These are phyloP conservation scores for Tinamus guttatus DNA, from an alignment of 2,113 vertebrate genomes.

Conservation along the genomic window DNA sequence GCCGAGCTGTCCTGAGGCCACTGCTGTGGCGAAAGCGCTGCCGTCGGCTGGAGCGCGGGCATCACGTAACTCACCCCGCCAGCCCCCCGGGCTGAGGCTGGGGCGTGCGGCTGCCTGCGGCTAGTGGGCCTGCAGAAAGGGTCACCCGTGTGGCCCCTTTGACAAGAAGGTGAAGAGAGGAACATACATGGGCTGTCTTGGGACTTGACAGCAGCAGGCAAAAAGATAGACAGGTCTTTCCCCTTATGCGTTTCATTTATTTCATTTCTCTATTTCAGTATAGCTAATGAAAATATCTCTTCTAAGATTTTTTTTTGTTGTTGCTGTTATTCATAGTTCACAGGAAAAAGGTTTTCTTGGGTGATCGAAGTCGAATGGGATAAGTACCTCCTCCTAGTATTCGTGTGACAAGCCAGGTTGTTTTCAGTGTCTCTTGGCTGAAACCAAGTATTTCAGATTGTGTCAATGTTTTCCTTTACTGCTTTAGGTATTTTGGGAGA, in stretches of 20 bases:
- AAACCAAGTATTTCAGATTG: not conserved
- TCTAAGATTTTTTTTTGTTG: not conserved
- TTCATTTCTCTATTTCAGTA: not conserved
- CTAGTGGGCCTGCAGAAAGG: not conserved
- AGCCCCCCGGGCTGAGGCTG: rapidly evolving
- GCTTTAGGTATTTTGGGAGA: slow-evolving; percentile 58
- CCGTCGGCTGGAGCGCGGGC: rapidly evolving
- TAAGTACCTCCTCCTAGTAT: not conserved
- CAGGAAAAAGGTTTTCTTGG: not conserved
- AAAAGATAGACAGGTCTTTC: not conserved
- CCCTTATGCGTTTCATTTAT: not conserved
- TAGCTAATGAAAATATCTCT: not conserved
- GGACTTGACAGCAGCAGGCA: not conserved
- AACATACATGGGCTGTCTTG: rapidly evolving
- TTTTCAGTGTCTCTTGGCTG: not conserved
- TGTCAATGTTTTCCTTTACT: slow-evolving; percentile 1
- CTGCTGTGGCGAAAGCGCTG: not conserved
- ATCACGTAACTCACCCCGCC: not conserved
- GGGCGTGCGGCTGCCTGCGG: not conserved
- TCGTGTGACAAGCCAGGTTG: not conserved
- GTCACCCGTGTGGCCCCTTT: not conserved
- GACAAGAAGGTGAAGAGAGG: not conserved
- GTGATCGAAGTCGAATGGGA: rapidly evolving
- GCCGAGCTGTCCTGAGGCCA: not conserved
- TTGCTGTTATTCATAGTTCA: not conserved